phyloP scores from a whole-genome alignment of 2,113 vertebrate species.

The Rhinoderma darwinii region DNA sequence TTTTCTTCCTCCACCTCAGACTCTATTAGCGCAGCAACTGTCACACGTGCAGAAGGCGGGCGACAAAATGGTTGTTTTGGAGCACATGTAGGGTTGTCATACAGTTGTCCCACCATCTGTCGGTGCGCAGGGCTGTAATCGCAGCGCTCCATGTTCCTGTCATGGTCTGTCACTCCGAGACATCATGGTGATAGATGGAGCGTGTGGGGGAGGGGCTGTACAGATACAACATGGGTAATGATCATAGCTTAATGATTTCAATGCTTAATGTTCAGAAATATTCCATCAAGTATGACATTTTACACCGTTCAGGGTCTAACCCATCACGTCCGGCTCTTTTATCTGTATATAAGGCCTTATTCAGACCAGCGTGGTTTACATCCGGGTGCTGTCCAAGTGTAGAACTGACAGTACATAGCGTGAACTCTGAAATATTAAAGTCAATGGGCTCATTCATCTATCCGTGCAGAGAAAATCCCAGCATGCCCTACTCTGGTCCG shows the following conservation, averaged over 20 bases:
- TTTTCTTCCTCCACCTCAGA: constrained; percentile 32
- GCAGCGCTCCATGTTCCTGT: constrained; percentile 16
- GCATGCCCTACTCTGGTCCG: no score
- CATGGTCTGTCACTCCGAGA: constrained; percentile 39
- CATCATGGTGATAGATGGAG: neutral
- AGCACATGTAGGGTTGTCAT: neutral
- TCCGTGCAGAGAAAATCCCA: no score
- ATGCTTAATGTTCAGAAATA: neutral
- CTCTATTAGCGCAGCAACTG: neutral
- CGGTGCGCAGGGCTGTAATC: neutral
- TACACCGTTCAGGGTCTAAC: neutral
- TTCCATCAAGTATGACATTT: neutral
- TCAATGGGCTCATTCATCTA: no score
- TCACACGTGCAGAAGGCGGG: neutral
- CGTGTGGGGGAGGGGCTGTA: neutral
- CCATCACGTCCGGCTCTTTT: neutral
- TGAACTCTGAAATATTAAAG: no score
- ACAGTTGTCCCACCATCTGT: constrained; percentile 24
- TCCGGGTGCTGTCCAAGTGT: no score
- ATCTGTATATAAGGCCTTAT: neutral
- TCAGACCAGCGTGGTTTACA: no score
- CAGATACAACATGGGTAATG: constrained; percentile 7
- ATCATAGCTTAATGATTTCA: neutral
- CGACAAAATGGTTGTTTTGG: neutral
- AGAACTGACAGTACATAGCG: no score